phyloP scores from a whole-genome alignment of 1,140 invertebrate genomes.

The Drosophila gunungcola region DNA sequence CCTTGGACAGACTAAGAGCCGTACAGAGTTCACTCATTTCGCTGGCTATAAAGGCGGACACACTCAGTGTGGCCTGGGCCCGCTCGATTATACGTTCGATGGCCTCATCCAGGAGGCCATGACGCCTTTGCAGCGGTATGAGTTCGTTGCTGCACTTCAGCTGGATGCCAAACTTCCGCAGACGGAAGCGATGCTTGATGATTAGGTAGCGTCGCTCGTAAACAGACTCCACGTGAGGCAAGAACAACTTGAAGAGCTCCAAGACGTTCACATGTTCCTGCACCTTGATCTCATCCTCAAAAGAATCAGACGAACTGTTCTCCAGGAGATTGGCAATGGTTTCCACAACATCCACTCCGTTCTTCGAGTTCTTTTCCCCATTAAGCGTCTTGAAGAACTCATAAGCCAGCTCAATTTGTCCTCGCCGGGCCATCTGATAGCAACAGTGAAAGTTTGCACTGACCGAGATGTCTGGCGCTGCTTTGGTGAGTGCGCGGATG shows the following conservation, averaged over 20 bases:
- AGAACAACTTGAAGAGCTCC: constrained; percentile 69
- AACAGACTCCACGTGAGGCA: constrained; percentile 40
- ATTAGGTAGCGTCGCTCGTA: constrained; percentile 52
- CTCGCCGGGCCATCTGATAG: constrained; percentile 70
- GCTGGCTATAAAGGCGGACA: constrained; percentile 59
- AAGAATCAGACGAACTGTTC: constrained; percentile 17
- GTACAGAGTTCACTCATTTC: constrained; percentile 65
- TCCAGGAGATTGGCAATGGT: constrained; percentile 61
- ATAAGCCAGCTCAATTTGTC: constrained; percentile 70
- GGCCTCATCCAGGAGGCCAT: constrained; percentile 58
- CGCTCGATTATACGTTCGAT: constrained; percentile 67
- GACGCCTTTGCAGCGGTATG: constrained; percentile 40
- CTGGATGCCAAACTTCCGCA: constrained; percentile 62
- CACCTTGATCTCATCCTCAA: constrained; percentile 34
- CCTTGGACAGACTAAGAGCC: constrained; percentile 54
- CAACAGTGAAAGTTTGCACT: constrained; percentile 77
- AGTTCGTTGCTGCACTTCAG: constrained; percentile 51
- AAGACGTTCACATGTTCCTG: constrained; percentile 62
- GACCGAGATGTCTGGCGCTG: constrained; percentile 59
- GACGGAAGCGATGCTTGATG: constrained; percentile 64
- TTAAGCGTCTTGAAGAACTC: constrained; percentile 68
- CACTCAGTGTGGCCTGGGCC: constrained; percentile 63
- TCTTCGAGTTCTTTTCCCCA: constrained; percentile 40
- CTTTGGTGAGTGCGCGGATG: constrained; percentile 68
- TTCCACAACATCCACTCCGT: constrained; percentile 52